These are phyloP conservation scores for Phaethon lepturus DNA, from an alignment of 2,113 vertebrate species.

Conservation along the genomic window DNA sequence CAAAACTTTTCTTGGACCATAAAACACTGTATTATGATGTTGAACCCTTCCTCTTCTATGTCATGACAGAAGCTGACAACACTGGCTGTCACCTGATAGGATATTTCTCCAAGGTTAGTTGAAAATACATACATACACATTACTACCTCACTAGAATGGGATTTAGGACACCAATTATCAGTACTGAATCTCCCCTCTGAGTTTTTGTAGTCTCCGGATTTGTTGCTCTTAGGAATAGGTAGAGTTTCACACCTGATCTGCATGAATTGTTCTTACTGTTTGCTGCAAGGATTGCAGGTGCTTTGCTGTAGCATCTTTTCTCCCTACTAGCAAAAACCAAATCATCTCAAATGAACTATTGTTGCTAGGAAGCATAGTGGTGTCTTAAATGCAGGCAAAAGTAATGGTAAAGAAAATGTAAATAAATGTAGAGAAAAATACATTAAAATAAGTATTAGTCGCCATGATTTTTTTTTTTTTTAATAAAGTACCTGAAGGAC, in stretches of 20 bases:
- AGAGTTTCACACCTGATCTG: background rate
- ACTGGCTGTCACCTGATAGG: slow-evolving; percentile 98
- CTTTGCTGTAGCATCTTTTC: background rate
- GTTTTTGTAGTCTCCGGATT: background rate
- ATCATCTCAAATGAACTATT: background rate
- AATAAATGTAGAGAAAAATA: background rate
- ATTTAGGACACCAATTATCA: background rate
- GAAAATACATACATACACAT: accelerated
- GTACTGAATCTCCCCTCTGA: background rate
- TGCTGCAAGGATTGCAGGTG: background rate
- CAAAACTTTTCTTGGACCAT: slow-evolving; percentile 98
- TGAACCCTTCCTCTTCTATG: slow-evolving; percentile 98
- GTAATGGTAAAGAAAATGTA: background rate
- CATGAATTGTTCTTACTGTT: background rate
- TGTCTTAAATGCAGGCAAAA: background rate
- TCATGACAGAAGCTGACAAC: slow-evolving; percentile 99
- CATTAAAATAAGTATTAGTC: background rate
- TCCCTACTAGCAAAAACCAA: background rate
- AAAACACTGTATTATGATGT: slow-evolving; percentile 98
- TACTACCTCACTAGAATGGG: accelerated
- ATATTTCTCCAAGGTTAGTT: slow-evolving; percentile 95
- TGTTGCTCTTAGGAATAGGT: background rate
- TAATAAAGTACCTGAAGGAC: background rate
- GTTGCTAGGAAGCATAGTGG: background rate
- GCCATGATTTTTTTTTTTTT: background rate